phyloP scores from a whole-genome alignment of 1,140 invertebrate genomes.

The Zaprionus lachaisei region DNA sequence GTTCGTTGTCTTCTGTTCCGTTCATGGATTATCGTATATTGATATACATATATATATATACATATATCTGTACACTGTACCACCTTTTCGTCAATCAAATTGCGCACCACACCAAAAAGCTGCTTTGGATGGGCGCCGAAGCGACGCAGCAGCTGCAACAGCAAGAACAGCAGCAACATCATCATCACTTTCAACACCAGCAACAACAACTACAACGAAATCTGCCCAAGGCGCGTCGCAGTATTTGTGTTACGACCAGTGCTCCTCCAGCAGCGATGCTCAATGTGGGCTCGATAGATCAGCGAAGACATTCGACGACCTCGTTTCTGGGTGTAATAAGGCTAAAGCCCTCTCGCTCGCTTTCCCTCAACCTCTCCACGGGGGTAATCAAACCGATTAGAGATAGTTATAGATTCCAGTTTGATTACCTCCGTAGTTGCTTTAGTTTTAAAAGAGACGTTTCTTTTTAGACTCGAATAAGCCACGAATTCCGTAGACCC shows the following conservation, averaged over 20 bases:
- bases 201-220: slow-evolving; percentile 51
- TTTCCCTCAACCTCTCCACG: too few species aligned
- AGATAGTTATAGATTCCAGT: slow-evolving; percentile 6
- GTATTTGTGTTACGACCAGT: slow-evolving; percentile 78
- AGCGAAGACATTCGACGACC: slow-evolving; percentile 78
- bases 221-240: slow-evolving; percentile 67
- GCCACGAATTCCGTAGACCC: slow-evolving; percentile 59
- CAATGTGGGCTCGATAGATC: slow-evolving; percentile 56
- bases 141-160: slow-evolving; percentile 56
- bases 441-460: slow-evolving; percentile 55
- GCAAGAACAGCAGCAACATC: slow-evolving; percentile 53
- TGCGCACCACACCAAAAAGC: slow-evolving; percentile 57
- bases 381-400: slow-evolving; percentile 47
- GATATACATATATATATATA: slow-evolving; percentile 18
- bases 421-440: slow-evolving; percentile 56
- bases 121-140: slow-evolving; percentile 80
- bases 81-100: slow-evolving; percentile 34
- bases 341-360: slow-evolving; percentile 34
- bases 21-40: slow-evolving; percentile 16
- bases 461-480: slow-evolving; percentile 69
- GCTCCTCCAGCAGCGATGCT: slow-evolving; percentile 66
- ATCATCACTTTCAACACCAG: slow-evolving; percentile 36
- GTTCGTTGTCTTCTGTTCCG: slow-evolving; percentile 6
- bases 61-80: slow-evolving; percentile 33
- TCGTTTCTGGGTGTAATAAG: slow-evolving; percentile 83